Conservation (phyloP, 2,113 vertebrate genomes). For the Bettongia penicillata region DNA sequence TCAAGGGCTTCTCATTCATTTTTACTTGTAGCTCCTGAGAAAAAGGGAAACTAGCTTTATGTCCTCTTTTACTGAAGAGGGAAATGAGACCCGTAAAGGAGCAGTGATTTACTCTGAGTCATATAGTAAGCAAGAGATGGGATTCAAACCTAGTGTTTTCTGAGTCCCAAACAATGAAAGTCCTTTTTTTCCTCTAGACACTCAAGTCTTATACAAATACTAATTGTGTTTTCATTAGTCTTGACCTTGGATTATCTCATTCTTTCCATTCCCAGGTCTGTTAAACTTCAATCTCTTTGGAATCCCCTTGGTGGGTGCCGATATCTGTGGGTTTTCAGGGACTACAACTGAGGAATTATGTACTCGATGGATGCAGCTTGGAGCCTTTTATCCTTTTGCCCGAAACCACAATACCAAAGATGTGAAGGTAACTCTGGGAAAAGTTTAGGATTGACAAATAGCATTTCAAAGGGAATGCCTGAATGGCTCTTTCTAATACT, state of each 20-base stretch:
- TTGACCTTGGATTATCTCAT: neutral
- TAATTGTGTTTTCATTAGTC: neutral
- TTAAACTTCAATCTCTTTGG: constrained; percentile 93
- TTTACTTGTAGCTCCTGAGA: neutral
- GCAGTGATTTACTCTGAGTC: neutral
- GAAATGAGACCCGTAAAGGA: neutral
- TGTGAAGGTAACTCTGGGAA: constrained; percentile 75
- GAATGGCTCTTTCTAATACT: neutral
- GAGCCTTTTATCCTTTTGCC: constrained; percentile 92
- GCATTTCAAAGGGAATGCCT: neutral
- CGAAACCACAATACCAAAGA: constrained; percentile 90
- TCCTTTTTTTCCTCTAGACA: neutral
- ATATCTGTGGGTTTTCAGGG: constrained; percentile 90
- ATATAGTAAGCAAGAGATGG: neutral
- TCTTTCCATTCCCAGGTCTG: constrained; percentile 81
- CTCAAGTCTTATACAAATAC: neutral
- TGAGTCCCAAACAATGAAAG: neutral
- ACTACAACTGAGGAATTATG: constrained; percentile 90
- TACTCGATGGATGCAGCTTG: constrained; percentile 91
- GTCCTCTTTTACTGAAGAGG: neutral
- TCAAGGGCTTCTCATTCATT: neutral
- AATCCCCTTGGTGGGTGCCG: constrained; percentile 88
- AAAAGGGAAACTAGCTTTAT: neutral
- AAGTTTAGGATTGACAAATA: neutral
- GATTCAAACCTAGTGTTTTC: neutral